These are phyloP conservation scores for Phaetusa simplex DNA, from an alignment of 2,113 vertebrate species.

Conservation along the genomic window DNA sequence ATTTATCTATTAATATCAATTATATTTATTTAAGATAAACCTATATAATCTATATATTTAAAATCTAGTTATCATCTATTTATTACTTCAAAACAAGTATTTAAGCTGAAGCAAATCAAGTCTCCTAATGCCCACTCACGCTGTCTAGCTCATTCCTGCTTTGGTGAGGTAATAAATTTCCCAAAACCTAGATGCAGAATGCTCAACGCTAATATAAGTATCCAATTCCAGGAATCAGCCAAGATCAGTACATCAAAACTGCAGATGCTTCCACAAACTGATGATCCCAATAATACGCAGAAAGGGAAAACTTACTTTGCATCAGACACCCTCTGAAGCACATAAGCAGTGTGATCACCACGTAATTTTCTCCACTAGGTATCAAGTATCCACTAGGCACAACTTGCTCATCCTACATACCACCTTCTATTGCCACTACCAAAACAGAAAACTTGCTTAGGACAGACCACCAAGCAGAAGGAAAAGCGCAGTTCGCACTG, in stretches of 20 bases:
- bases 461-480: neutral
- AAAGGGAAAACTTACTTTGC: neutral
- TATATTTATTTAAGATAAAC: neutral
- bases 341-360: neutral
- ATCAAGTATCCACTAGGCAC: neutral
- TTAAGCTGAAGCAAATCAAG: neutral
- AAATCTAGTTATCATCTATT: neutral
- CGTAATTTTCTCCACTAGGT: neutral
- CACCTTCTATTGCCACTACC: no score
- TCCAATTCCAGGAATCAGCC: neutral
- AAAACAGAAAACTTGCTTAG: neutral
- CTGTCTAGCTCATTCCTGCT: neutral
- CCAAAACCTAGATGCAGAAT: neutral
- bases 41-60: neutral
- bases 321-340: neutral
- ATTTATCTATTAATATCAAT: neutral
- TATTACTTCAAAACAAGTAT: neutral
- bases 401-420: neutral
- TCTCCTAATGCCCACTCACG: neutral
- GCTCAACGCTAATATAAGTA: neutral
- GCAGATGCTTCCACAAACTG: neutral
- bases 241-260: neutral
- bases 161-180: neutral
- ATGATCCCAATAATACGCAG: neutral
- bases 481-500: rapidly evolving